phyloP scores from a whole-genome alignment of 2,797 vertebrate species.

The Sparus aurata region DNA sequence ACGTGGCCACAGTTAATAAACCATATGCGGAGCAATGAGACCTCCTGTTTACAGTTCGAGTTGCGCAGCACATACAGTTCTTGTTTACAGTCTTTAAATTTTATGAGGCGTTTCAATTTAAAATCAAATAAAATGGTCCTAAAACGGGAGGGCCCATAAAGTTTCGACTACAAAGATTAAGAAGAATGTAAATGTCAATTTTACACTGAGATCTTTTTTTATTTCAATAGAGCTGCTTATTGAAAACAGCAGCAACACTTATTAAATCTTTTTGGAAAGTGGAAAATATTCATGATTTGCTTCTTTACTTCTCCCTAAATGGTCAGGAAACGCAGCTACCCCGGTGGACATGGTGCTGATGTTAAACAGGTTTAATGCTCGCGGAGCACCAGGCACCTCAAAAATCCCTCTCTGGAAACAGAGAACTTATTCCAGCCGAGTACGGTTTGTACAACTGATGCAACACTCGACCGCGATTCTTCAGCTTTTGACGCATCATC shows the following conservation, averaged over 20 bases:
- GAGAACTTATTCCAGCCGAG: neutral
- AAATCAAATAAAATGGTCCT: constrained; percentile 5
- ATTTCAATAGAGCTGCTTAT: constrained; percentile 10
- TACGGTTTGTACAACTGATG: neutral
- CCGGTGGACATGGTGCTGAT: neutral
- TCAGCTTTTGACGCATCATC: neutral
- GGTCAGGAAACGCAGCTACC: constrained; percentile 12
- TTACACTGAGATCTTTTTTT: neutral
- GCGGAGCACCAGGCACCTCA: neutral
- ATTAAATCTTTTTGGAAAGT: neutral
- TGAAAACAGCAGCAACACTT: neutral
- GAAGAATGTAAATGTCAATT: constrained; percentile 11
- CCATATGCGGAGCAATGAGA: neutral
- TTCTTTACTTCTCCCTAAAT: constrained; percentile 16
- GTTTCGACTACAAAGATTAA: constrained; percentile 1
- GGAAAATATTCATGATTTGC: neutral
- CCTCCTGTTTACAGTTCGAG: neutral
- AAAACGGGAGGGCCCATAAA: constrained; percentile 25
- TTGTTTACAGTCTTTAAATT: constrained; percentile 27
- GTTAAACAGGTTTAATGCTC: neutral
- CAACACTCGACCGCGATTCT: neutral
- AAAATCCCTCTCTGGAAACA: neutral
- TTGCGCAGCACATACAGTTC: neutral
- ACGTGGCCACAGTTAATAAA: neutral
- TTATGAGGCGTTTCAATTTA: constrained; percentile 2